Evolutionary conservation across 2,113 vertebrate genomes (phyloP), one percentile per base, ranked within the genome.

Genomic region (Hippoglossus stenolepis): DNA sequence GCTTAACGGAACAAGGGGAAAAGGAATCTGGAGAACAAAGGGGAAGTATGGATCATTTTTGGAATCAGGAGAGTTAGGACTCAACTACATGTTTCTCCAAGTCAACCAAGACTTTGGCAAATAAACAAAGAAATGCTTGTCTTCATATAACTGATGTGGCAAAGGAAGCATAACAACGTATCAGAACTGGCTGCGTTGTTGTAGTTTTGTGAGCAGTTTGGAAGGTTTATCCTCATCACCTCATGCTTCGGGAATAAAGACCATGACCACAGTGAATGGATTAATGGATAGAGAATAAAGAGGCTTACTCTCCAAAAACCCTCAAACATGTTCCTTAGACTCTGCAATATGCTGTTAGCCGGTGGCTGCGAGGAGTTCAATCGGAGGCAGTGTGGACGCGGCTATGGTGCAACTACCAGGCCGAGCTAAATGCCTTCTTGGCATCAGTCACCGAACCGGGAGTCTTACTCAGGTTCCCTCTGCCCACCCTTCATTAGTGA

Each of bases 211-310:
- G 31, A 31, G 31, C 31, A 31, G 31, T 31, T 64, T 56, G 47
- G 54, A 0, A 26, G 59, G 45, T 65, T 70, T 72, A 70, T 75
- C 59, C 35, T 23, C 3, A 0, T 64, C 68, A 85, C 79, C 72
- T 81, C 68, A 63, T 4, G 15, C 61, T 62, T 54, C 49, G 49
- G 65, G 60, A 83, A 83, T 74, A 84, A 85, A 62, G 20, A 56
- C 67, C 53, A 67, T 74, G 54, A 67, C 73, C 70, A 78, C 64
- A 61, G 64, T 43, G 4, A 87, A 86, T 66, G 79, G 85, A 90
- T 91, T 90, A 88, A 81, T 79, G 64, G 74, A 64, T 73, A 75
- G 86, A 88, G 78, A 90, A 86, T 78, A 75, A 86, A 75, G 76
- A 75, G 59, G 79, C 65, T 89, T 89, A 87, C 24, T 53, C 60